Conservation (phyloP, 1,140 invertebrate genomes). For the Drosophila fuyamai region DNA sequence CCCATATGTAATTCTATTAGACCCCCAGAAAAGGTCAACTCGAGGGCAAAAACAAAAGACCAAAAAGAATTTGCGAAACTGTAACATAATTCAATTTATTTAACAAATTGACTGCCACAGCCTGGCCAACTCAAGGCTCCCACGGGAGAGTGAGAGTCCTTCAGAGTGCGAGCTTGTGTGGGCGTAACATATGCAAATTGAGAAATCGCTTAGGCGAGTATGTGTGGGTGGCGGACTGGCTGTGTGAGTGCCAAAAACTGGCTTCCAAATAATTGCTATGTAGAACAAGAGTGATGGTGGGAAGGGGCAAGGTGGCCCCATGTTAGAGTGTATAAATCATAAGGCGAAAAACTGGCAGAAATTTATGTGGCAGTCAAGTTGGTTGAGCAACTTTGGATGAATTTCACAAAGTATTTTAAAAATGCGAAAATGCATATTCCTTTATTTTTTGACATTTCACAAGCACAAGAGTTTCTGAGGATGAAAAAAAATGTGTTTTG, state of each 20-base stretch:
- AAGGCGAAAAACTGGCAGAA: slow-evolving; percentile 29
- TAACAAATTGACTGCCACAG: slow-evolving; percentile 78
- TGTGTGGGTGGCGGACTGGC: slow-evolving; percentile 13
- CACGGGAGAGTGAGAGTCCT: slow-evolving; percentile 29
- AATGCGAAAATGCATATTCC: slow-evolving; percentile 36
- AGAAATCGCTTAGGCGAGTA: slow-evolving; percentile 71
- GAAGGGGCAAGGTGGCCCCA: background rate
- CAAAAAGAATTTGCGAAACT: slow-evolving; percentile 38
- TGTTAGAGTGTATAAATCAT: slow-evolving; percentile 49
- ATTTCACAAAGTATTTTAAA: slow-evolving; percentile 39
- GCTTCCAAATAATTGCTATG: slow-evolving; percentile 67
- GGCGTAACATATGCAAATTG: slow-evolving; percentile 73
- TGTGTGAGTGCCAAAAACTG: slow-evolving; percentile 49
- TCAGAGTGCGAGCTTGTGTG: slow-evolving; percentile 4
- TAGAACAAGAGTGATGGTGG: slow-evolving; percentile 18
- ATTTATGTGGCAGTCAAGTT: slow-evolving; percentile 44
- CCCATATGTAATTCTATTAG: slow-evolving; percentile 67
- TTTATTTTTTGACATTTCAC: background rate
- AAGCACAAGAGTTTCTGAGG: slow-evolving; percentile 12
- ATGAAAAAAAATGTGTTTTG: background rate
- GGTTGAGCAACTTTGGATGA: slow-evolving; percentile 31
- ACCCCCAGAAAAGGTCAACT: slow-evolving; percentile 42
- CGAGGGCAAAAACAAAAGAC: slow-evolving; percentile 9
- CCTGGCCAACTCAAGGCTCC: slow-evolving; percentile 48
- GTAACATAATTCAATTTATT: slow-evolving; percentile 79